Evolutionary conservation across 1,140 invertebrate species (phyloP).

Genomic region (Caerostris darwini): DNA sequence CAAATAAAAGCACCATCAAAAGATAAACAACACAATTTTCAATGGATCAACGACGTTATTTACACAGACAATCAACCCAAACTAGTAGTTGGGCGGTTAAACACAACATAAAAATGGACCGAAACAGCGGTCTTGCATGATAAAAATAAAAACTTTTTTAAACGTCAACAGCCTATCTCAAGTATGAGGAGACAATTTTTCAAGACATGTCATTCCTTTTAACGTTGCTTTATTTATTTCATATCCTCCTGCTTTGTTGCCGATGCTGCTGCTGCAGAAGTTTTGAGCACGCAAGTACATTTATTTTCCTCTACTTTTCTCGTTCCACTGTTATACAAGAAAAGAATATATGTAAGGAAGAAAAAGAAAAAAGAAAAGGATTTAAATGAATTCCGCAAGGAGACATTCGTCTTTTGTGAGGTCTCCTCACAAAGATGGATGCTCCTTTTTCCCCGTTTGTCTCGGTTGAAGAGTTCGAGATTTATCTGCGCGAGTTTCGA

Average conservation of each 20-base stretch:
- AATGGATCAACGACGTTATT: not conserved
- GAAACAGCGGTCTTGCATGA: constrained; percentile 14
- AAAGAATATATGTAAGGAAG: not conserved
- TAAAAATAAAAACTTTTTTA: not conserved
- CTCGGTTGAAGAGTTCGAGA: constrained; percentile 36
- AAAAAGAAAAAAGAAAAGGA: not conserved
- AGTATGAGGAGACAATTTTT: constrained; percentile 32
- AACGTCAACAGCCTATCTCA: constrained; percentile 13
- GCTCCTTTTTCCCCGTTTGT: constrained; percentile 54
- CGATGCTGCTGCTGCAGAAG: not conserved
- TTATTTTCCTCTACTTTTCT: not conserved
- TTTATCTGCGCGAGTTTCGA: constrained; percentile 28
- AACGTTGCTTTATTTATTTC: not conserved
- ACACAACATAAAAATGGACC: not conserved
- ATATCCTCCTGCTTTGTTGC: constrained; percentile 10
- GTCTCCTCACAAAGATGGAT: constrained; percentile 29
- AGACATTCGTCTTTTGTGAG: constrained; percentile 40
- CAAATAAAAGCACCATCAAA: too few relatives aligned
- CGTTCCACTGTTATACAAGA: not conserved
- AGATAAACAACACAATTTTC: too few relatives aligned
- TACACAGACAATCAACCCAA: not conserved
- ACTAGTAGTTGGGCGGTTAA: not conserved
- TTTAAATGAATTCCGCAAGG: constrained; percentile 58
- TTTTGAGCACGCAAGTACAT: constrained; percentile 10
- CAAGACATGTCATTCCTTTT: constrained; percentile 27